Conservation (phyloP, 2,888 invertebrate species). For the Galerucella calmariensis region DNA sequence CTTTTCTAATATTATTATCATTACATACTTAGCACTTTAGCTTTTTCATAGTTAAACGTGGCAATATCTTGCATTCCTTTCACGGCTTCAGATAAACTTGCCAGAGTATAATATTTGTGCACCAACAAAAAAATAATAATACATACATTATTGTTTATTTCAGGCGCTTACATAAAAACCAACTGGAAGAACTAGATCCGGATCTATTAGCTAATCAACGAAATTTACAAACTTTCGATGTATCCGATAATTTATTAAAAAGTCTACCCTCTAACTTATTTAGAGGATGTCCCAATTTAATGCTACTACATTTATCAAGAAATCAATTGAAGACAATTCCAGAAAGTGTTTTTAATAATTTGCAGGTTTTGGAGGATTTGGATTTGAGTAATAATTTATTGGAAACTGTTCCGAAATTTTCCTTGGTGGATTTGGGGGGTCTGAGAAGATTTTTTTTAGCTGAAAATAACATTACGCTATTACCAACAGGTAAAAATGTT, state of each 20-base stretch:
- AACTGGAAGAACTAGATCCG: conserved; percentile 71
- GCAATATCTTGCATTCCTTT: no score
- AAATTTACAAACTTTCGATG: conserved; percentile 75
- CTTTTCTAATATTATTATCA: no score
- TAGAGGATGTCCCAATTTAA: conserved; percentile 69
- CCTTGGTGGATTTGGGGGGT: conserved; percentile 69
- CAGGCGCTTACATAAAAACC: conserved; percentile 76
- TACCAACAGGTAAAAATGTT: conserved; percentile 65
- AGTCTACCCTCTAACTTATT: conserved; percentile 71
- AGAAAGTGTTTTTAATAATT: conserved; percentile 69
- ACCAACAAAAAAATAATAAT: no score
- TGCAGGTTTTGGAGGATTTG: conserved; percentile 73
- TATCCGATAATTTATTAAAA: conserved; percentile 74
- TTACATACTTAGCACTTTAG: no score
- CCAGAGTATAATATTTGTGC: no score
- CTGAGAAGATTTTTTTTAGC: conserved; percentile 75
- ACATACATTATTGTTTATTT: conserved; percentile 56
- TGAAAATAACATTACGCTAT: conserved; percentile 73
- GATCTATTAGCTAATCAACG: conserved; percentile 70
- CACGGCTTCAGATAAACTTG: no score
- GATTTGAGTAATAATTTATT: conserved; percentile 78
- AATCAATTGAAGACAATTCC: conserved; percentile 73
- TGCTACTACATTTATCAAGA: conserved; percentile 74
- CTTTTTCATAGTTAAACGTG: no score
- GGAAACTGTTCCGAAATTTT: conserved; percentile 69